Percentiles rank a stretch among this genome's conserved stretches.
Evolutionary conservation across 2,113 vertebrate genomes (phyloP).

Genomic region (Rhabdomys dilectus): DNA sequence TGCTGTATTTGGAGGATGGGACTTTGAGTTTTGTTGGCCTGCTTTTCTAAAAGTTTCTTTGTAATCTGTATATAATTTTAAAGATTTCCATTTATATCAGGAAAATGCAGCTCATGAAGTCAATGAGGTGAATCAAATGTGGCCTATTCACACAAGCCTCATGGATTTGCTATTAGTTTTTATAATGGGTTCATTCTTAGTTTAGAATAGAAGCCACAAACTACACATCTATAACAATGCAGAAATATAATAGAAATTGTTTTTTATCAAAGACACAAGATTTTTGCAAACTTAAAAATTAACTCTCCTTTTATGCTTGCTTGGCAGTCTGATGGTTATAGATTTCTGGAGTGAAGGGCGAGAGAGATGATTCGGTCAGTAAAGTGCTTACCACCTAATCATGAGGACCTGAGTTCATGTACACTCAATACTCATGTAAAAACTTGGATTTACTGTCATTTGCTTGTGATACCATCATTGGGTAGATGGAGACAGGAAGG

Average conservation of each 20-base stretch:
- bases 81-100: conserved; percentile 12
- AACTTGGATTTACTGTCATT: not conserved
- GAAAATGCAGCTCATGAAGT: conserved; percentile 33
- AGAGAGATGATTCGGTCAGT: not conserved
- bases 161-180: conserved; percentile 13
- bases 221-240: not conserved
- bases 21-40: conserved; percentile 14
- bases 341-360: not conserved
- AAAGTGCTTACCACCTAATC: not conserved
- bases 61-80: not conserved
- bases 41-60: not conserved
- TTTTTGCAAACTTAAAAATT: conserved; percentile 35
- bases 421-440: not conserved
- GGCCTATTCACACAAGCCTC: not conserved
- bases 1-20: not conserved
- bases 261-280: conserved; percentile 36
- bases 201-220: not conserved
- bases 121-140: conserved; percentile 26
- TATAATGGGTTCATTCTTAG: not conserved
- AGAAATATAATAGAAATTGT: conserved; percentile 21
- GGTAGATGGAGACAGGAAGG: not conserved
- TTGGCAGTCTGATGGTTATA: not conserved
- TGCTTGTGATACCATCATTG: not conserved
- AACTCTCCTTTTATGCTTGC: not conserved
- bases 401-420: not conserved